A percentile compares a stretch with the other conserved stretches of the same genome.
Evolutionary conservation across 2,888 invertebrate genomes (phyloP).

Genomic region (Hecatera dysodea): DNA sequence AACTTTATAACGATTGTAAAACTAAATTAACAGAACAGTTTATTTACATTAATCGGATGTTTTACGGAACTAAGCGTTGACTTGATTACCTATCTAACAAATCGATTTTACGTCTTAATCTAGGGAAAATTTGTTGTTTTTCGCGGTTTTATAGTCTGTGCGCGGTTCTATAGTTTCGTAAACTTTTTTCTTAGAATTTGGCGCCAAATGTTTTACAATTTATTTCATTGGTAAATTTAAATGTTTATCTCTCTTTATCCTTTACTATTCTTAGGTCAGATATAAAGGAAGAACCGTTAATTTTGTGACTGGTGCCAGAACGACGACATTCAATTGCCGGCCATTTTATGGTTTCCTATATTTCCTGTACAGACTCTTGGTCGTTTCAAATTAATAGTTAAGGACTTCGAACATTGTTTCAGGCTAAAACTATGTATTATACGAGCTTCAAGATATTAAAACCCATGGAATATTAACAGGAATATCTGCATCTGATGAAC

Average conservation of each 20-base stretch:
- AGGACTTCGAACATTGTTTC: slow-evolving; percentile 40
- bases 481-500: slow-evolving; percentile 14
- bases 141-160: slow-evolving; percentile 61
- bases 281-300: slow-evolving; percentile 35
- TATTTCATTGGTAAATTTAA: slow-evolving; percentile 22
- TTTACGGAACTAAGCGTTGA: slow-evolving; percentile 71
- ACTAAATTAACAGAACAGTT: slow-evolving; percentile 71
- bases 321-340: slow-evolving; percentile 46
- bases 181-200: slow-evolving; percentile 5
- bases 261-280: slow-evolving; percentile 16
- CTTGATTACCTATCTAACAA: slow-evolving; percentile 74
- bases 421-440: slow-evolving; percentile 29
- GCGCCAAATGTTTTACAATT: slow-evolving; percentile 15
- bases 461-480: slow-evolving; percentile 10
- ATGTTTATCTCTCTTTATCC: slow-evolving; percentile 18
- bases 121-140: slow-evolving; percentile 66
- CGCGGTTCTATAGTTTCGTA: slow-evolving; percentile 33
- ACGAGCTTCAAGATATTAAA: slow-evolving; percentile 6
- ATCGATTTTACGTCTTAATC: slow-evolving; percentile 80
- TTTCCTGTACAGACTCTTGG: slow-evolving; percentile 30
- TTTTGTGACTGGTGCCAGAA: slow-evolving; percentile 37
- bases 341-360: slow-evolving; percentile 44
- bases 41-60: slow-evolving; percentile 76
- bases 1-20: slow-evolving; percentile 70
- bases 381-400: slow-evolving; percentile 46